Conservation (phyloP, 2,797 vertebrate genomes). For the Chaenodraco wilsoni region DNA sequence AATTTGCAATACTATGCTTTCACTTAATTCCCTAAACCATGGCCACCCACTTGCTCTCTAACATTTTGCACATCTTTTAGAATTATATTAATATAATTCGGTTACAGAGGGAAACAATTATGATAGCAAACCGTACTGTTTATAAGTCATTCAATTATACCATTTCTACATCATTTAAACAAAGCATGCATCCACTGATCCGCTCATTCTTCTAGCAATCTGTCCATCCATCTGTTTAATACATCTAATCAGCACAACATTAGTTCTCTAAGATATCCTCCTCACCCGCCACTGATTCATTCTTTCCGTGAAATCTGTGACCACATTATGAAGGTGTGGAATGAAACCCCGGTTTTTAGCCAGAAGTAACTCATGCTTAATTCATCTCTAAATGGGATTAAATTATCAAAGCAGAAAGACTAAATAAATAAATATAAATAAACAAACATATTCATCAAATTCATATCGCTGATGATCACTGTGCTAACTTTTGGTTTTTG, state of each 20-base stretch:
- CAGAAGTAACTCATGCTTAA: not conserved
- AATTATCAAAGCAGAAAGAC: not conserved
- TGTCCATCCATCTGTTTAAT: constrained; percentile 79
- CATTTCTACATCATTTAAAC: constrained; percentile 41
- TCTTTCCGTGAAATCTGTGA: constrained; percentile 27
- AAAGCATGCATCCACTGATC: constrained; percentile 58
- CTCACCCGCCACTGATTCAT: constrained; percentile 31
- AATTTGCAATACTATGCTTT: constrained; percentile 58
- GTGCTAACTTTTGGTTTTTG: not conserved
- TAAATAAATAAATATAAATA: not conserved
- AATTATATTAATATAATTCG: not conserved
- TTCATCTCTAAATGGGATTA: constrained; percentile 5
- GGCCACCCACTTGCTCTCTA: not conserved
- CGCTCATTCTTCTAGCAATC: constrained; percentile 71
- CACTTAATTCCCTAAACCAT: constrained; percentile 39
- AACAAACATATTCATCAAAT: not conserved
- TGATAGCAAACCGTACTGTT: not conserved
- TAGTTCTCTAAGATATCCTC: constrained; percentile 42
- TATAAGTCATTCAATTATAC: constrained; percentile 10
- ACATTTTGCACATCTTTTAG: not conserved
- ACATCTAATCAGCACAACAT: constrained; percentile 41
- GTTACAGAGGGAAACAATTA: not conserved
- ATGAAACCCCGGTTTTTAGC: constrained; percentile 47
- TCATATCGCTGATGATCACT: not conserved
- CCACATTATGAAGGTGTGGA: constrained; percentile 59